Evolutionary conservation across 2,113 vertebrate species (phyloP), one percentile per base, ranked within the genome.

Genomic region (Neodontobutis hainanensis): DNA sequence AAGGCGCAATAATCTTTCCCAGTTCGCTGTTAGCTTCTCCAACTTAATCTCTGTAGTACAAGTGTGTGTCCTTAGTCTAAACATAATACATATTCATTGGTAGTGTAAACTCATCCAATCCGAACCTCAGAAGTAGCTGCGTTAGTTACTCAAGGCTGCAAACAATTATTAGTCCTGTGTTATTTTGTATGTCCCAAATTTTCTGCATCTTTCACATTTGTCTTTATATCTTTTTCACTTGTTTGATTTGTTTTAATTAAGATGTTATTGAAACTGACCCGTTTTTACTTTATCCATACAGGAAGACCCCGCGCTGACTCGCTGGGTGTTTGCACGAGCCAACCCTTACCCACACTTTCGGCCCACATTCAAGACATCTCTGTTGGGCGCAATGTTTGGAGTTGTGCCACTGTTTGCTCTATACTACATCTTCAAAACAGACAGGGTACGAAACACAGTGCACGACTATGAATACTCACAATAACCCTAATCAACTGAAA

Each of bases 301-400:
- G 97, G 95, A 97, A 73, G 91, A 99, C 63, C 95, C 95, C 36
- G 96, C 96, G 0, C 49, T 98, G 80, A 0, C 63, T 1, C 93
- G 94, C 46, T 99, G 96, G 97, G 87, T 77, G 63, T 87, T 91
- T 0, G 95, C 95, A 4, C 93, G 93, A 47, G 40, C 78, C 1
- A 95, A 95, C 15, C 5, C 95, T 0, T 95, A 95, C 70, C 57
- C 89, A 0, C 88, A 90, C 68, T 96, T 94, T 84, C 94, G 83
- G 45, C 84, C 93, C 9, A 96, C 93, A 0, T 72, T 86, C 0
- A 98, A 90, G 92, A 96, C 91, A 0, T 96, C 95, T 3, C 75
- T 98, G 6, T 0, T 95, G 11, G 95, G 95, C 14, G 62, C 36
- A 0, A 0, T 92, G 34, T 83, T 62, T 68, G 94, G 71, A 0